Conservation (phyloP, 92 coral and sea anemone species). For the Metridium senile region DNA sequence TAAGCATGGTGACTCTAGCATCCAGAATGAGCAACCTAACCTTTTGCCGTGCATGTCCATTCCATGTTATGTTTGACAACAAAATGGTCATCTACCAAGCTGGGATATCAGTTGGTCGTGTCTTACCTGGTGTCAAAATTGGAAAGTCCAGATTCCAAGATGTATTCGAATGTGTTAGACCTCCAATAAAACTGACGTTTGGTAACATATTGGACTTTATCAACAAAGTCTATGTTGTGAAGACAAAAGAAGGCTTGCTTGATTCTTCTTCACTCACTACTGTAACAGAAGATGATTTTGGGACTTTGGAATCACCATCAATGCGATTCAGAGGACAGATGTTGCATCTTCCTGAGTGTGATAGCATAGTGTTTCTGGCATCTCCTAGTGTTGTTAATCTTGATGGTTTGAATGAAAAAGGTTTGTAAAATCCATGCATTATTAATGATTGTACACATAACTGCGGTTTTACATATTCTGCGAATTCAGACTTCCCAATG, state of each 20-base stretch:
- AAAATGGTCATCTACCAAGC: conserved; percentile 93
- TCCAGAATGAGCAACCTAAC: conserved; percentile 74
- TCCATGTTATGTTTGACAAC: conserved; percentile 84
- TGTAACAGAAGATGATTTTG: conserved; percentile 90
- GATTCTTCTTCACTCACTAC: conserved; percentile 91
- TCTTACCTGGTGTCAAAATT: conserved; percentile 78
- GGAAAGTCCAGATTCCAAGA: conserved; percentile 73
- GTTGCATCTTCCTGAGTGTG: conserved; percentile 92
- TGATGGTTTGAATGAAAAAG: conserved; percentile 98
- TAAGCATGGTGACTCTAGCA: conserved; percentile 75
- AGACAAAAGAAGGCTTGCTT: conserved; percentile 85
- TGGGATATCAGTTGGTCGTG: conserved; percentile 84
- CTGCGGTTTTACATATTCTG: too few relatives aligned
- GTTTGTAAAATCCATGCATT: conserved; percentile 32
- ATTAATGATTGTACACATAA: too few relatives aligned
- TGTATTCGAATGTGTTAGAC: conserved; percentile 83
- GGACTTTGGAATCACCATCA: conserved; percentile 85
- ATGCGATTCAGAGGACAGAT: conserved; percentile 99
- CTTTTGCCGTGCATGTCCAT: conserved; percentile 95
- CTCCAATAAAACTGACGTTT: conserved; percentile 79
- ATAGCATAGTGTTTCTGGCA: conserved; percentile 87
- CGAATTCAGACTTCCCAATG: too few relatives aligned
- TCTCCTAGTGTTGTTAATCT: conserved; percentile 96
- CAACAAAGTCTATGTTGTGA: conserved; percentile 87
- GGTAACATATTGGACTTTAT: conserved; percentile 68